phyloP scores from a whole-genome alignment of 2,113 vertebrate species.

The Mormyrus lacerda region DNA sequence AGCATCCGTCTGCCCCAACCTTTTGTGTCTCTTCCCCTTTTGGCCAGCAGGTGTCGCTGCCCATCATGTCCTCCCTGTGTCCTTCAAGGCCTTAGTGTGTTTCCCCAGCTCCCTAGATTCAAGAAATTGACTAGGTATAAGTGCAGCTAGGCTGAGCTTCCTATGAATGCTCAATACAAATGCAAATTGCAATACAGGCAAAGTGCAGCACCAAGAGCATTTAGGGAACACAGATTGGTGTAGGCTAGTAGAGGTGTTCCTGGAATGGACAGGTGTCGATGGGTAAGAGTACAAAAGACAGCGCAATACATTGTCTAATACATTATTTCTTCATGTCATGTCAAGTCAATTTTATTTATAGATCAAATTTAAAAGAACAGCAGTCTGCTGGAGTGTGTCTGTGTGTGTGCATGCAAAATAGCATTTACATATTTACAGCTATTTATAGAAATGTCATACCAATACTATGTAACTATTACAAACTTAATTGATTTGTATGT shows the following conservation, averaged over 20 bases:
- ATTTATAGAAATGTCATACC: not conserved
- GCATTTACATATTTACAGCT: not conserved
- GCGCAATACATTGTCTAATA: not conserved
- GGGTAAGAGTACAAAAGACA: not conserved
- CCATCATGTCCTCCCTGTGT: too few relatives aligned
- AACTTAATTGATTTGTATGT: not conserved
- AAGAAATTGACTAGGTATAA: too few relatives aligned
- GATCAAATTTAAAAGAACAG: not conserved
- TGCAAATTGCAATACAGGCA: too few relatives aligned
- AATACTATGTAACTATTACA: not conserved
- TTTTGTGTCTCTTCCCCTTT: too few relatives aligned
- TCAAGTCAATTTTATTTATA: not conserved
- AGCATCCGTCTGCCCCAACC: too few relatives aligned
- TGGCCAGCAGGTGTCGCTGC: too few relatives aligned
- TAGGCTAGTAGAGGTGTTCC: not conserved
- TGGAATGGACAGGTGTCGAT: not conserved
- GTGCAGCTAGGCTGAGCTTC: too few relatives aligned
- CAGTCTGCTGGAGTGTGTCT: not conserved
- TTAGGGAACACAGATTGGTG: not conserved
- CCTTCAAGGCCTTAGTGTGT: too few relatives aligned
- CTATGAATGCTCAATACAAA: too few relatives aligned
- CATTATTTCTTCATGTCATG: not conserved
- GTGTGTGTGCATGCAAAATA: not conserved
- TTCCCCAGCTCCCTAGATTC: too few relatives aligned
- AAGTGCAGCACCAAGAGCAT: not conserved